phyloP scores from a whole-genome alignment of 2,888 invertebrate species.

The Argynnis bischoffii region DNA sequence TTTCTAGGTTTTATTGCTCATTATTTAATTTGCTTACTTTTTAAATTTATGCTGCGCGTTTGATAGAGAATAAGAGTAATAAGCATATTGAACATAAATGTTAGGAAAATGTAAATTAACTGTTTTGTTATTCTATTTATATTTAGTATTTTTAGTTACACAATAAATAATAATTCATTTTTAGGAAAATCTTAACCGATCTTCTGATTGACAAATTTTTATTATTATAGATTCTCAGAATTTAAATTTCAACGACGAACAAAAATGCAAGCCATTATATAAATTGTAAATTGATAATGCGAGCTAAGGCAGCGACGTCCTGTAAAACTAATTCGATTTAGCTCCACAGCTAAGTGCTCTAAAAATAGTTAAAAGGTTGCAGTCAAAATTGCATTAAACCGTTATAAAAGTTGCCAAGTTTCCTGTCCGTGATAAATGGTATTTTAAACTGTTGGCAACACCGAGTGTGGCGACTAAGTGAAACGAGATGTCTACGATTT shows the following conservation, averaged over 20 bases:
- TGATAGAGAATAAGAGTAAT: not conserved
- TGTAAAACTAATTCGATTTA: conserved; percentile 58
- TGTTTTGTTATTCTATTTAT: not conserved
- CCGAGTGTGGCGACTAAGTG: conserved; percentile 49
- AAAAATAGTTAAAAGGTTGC: conserved; percentile 65
- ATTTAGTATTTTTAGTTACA: not conserved
- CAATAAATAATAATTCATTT: not conserved
- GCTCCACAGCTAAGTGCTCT: conserved; percentile 49
- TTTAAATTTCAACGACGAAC: not conserved
- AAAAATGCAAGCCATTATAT: conserved; percentile 21
- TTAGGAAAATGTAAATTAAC: too few relatives aligned
- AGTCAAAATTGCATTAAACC: conserved; percentile 66
- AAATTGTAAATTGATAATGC: conserved; percentile 29
- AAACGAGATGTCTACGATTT: conserved; percentile 39
- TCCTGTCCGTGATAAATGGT: conserved; percentile 64
- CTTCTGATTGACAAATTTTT: not conserved
- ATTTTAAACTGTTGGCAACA: conserved; percentile 75
- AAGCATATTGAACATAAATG: too few relatives aligned
- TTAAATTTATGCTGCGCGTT: not conserved
- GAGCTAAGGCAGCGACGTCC: conserved; percentile 25
- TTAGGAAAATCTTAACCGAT: not conserved
- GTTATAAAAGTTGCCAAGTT: conserved; percentile 64
- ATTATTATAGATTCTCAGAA: not conserved
- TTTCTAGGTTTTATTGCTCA: not conserved
- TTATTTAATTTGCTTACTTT: not conserved